Percentiles rank a stretch among this genome's conserved stretches.
These are phyloP conservation scores for Coelopa pilipes DNA, from an alignment of 2,888 invertebrate genomes.

Conservation along the genomic window DNA sequence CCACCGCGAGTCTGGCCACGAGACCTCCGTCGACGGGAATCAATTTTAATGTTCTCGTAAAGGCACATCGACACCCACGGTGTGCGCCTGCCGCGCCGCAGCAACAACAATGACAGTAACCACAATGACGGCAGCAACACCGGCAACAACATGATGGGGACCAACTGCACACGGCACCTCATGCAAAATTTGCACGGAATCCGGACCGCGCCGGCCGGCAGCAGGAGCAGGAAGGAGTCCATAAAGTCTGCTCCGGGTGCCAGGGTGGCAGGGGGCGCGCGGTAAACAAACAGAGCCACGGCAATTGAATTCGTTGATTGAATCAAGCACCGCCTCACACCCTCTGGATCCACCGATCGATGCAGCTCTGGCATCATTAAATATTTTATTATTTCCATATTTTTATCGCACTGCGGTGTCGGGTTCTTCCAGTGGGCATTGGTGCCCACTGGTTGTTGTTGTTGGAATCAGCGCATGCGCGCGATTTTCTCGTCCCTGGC, in stretches of 20 bases:
- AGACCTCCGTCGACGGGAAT: too few relatives aligned
- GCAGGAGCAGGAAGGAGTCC: conserved; percentile 14
- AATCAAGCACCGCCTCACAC: neutral
- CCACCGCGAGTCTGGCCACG: too few relatives aligned
- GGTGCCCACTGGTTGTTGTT: neutral
- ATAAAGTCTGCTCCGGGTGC: neutral
- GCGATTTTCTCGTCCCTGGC: conserved; percentile 3
- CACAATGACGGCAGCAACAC: too few relatives aligned
- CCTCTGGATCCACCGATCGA: neutral
- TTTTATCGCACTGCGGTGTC: neutral
- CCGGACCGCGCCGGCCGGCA: neutral
- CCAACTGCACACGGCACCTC: neutral
- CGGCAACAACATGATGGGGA: neutral
- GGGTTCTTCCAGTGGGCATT: too few relatives aligned
- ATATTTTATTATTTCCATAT: conserved; percentile 24
- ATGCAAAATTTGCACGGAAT: conserved; percentile 16
- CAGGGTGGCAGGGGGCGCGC: neutral
- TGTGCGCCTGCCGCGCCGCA: too few relatives aligned
- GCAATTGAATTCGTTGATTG: conserved; percentile 11
- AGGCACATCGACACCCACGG: too few relatives aligned
- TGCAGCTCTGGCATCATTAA: conserved; percentile 17
- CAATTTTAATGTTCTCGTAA: too few relatives aligned
- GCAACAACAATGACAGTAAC: too few relatives aligned
- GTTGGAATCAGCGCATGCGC: conserved; percentile 5
- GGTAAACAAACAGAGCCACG: neutral